Conservation (phyloP, 2,888 invertebrate species). For the Acleris holmiana region DNA sequence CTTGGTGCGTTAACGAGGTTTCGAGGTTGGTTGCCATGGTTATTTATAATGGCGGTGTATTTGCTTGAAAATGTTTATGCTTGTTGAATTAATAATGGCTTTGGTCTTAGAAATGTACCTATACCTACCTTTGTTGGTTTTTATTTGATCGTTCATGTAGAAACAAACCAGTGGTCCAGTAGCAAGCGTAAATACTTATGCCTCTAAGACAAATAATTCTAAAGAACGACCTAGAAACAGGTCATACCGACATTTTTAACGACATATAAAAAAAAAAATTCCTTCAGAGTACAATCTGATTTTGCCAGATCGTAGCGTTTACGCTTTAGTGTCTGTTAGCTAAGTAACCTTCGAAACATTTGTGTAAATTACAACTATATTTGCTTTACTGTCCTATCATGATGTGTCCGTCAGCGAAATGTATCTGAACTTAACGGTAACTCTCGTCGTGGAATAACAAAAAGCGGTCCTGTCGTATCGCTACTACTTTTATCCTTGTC, state of each 20-base stretch:
- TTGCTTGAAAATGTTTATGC: slow-evolving; percentile 16
- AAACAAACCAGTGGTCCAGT: no score
- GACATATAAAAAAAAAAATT: no score
- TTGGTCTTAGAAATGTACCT: no score
- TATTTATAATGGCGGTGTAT: slow-evolving; percentile 38
- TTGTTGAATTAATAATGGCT: not conserved
- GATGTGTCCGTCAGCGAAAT: slow-evolving; percentile 34
- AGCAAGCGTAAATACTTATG: no score
- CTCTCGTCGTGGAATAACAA: slow-evolving; percentile 71
- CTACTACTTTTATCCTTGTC: slow-evolving; percentile 68
- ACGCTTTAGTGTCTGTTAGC: no score
- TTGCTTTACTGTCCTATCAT: slow-evolving; percentile 20
- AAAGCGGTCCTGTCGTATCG: slow-evolving; percentile 71
- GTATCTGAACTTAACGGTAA: slow-evolving; percentile 65
- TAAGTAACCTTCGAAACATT: not conserved
- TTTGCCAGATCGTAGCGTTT: no score
- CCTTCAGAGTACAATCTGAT: no score
- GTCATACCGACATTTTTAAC: no score
- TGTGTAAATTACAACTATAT: slow-evolving; percentile 12
- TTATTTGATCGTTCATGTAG: no score
- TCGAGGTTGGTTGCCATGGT: slow-evolving; percentile 42
- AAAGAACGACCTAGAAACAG: no score
- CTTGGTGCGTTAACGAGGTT: slow-evolving; percentile 66
- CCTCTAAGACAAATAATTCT: no score
- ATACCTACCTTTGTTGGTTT: no score